Evolutionary conservation across 1,140 invertebrate species (phyloP).

Genomic region (Drosophila watanabei): DNA sequence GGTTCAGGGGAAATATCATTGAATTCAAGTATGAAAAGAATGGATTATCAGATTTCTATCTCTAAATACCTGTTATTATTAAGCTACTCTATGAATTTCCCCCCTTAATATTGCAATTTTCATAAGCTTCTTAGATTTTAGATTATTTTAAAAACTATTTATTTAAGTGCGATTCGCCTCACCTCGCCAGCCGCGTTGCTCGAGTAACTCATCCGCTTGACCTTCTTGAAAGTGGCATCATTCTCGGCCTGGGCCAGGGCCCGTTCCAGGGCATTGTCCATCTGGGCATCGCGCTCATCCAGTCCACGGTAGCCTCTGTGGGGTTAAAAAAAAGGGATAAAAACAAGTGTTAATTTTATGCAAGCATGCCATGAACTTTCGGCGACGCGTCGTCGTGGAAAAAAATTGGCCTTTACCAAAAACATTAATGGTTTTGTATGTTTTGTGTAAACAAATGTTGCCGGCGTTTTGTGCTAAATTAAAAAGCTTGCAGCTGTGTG

Average conservation of each 20-base stretch:
- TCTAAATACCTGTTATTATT: neutral
- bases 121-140: neutral
- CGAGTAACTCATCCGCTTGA: conserved; percentile 90
- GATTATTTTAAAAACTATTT: too few relatives aligned
- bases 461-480: conserved; percentile 56
- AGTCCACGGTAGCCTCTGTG: conserved; percentile 64
- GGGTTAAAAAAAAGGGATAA: neutral
- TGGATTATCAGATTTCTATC: neutral
- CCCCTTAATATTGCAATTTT: too few relatives aligned
- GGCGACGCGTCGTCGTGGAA: conserved; percentile 38
- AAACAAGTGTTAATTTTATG: conserved; percentile 45
- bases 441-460: conserved; percentile 49
- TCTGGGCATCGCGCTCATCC: conserved; percentile 85
- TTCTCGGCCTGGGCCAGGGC: conserved; percentile 89
- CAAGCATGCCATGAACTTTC: conserved; percentile 25
- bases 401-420: conserved; percentile 22
- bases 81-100: neutral
- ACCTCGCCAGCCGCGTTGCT: conserved; percentile 89
- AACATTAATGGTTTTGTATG: conserved; percentile 46
- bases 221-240: conserved; percentile 90
- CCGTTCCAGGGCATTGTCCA: conserved; percentile 87
- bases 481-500: conserved; percentile 56
- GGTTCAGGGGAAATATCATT: too few relatives aligned
- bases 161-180: conserved; percentile 43
- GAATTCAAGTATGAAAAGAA: neutral